These are phyloP conservation scores for Hippopotamus amphibius DNA, from an alignment of 2,113 vertebrate genomes.

Conservation along the genomic window DNA sequence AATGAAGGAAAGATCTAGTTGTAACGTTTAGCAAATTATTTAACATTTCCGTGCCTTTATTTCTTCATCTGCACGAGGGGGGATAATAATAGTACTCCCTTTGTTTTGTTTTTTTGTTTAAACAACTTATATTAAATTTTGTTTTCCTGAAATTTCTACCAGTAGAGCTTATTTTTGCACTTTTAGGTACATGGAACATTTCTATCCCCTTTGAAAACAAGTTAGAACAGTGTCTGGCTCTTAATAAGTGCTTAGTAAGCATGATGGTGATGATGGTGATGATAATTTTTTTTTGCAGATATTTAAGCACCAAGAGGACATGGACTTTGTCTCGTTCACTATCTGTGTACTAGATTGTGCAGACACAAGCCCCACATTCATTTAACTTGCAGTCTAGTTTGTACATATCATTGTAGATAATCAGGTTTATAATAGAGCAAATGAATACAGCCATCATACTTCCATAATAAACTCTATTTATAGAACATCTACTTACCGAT, in stretches of 20 bases:
- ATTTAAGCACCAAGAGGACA: neutral
- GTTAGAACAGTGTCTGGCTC: slow-evolving; percentile 22
- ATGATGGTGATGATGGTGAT: neutral
- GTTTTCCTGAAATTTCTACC: neutral
- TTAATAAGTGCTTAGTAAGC: neutral
- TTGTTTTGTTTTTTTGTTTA: neutral
- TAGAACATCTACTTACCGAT: neutral
- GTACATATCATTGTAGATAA: neutral
- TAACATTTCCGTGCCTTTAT: slow-evolving; percentile 20
- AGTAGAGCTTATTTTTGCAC: neutral
- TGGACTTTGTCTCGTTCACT: slow-evolving; percentile 5
- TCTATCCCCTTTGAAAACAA: slow-evolving; percentile 18
- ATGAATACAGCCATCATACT: neutral
- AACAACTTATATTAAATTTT: neutral
- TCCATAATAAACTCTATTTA: neutral
- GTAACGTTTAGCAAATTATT: neutral
- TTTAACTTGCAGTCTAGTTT: neutral
- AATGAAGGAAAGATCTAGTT: slow-evolving; percentile 24
- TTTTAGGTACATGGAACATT: neutral
- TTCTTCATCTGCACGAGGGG: neutral
- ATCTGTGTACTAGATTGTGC: neutral
- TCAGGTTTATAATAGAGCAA: slow-evolving; percentile 16
- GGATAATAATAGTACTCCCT: neutral
- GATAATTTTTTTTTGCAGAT: neutral
- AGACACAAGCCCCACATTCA: neutral